Percentiles rank a stretch among this genome's conserved stretches.
phyloP scores from a whole-genome alignment of 2,888 invertebrate species.

The Metallyticus violacea region DNA sequence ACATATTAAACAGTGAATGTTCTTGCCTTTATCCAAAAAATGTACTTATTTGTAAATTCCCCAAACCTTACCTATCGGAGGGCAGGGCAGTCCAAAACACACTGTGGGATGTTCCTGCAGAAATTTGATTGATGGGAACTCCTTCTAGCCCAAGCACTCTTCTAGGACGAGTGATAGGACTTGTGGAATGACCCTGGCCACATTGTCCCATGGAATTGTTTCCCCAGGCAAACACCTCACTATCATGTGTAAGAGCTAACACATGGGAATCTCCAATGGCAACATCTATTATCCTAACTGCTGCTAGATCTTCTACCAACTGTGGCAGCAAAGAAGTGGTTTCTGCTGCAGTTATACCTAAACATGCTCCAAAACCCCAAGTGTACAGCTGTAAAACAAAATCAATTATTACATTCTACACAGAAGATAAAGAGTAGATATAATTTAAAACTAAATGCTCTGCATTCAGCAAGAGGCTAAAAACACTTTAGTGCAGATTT shows the following conservation, averaged over 20 bases:
- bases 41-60: not conserved
- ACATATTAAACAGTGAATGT: not conserved
- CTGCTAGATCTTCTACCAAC: slow-evolving; percentile 53
- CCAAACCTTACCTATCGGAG: slow-evolving; percentile 42
- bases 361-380: slow-evolving; percentile 60
- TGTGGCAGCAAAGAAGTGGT: slow-evolving; percentile 54
- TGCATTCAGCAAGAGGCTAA: not conserved
- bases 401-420: not conserved
- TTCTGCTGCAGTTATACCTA: slow-evolving; percentile 58
- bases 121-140: slow-evolving; percentile 56
- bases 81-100: slow-evolving; percentile 58
- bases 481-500: too few species aligned
- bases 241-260: slow-evolving; percentile 56
- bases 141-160: slow-evolving; percentile 56
- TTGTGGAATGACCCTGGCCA: slow-evolving; percentile 59
- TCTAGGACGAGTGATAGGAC: slow-evolving; percentile 55
- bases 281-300: slow-evolving; percentile 56
- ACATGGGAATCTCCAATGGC: slow-evolving; percentile 61
- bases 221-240: slow-evolving; percentile 58
- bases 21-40: not conserved
- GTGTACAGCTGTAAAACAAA: slow-evolving; percentile 51
- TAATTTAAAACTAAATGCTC: not conserved
- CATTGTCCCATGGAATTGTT: slow-evolving; percentile 64
- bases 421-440: not conserved
- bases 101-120: slow-evolving; percentile 63